Evolutionary conservation across 2,888 invertebrate genomes (phyloP), one percentile per base, ranked within the genome.

Genomic region (Ethmia dodecea): DNA sequence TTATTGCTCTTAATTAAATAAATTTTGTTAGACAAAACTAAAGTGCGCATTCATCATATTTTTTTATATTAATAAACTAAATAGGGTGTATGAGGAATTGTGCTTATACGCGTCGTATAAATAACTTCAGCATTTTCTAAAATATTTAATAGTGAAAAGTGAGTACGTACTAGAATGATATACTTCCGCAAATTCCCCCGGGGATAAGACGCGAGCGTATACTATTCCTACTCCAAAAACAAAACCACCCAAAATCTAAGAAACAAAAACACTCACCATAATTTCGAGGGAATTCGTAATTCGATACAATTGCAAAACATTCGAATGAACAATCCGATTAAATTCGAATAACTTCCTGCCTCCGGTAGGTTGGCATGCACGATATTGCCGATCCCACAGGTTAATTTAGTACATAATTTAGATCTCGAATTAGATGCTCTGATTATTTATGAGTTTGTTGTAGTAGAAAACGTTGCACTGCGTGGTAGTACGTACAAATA

Each of bases 201-300:
- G n/a, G n/a, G n/a, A n/a, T n/a, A n/a, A n/a, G n/a, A n/a, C n/a
- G n/a, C n/a, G n/a, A n/a, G n/a, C n/a, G n/a, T n/a, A 22, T 9
- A 22, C 22, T 3, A 22, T 22, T 22, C 22, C 22, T n/a, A 22
- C 22, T 9, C 22, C 8, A 8, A 22, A 41, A 48, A 51, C 60
- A 58, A 45, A 51, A 42, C 45, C 49, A 45, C 53, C 52, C 50
- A 48, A 49, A 47, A 47, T 26, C 37, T 33, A 34, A 52, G 55
- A 57, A 55, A 59, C 45, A 49, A 49, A 50, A 56, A 31, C 52
- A 74, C 75, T 75, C 58, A 74, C 72, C 75, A 71, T 69, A 59
- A 59, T 57, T 60, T 53, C 47, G 40, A 47, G 49, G 39, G 49
- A 49, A 52, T 40, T 41, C 32, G 55, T 50, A 59, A 67, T 66